Conservation (phyloP, 2,797 vertebrate genomes). For the Phrynocephalus vlangalii region DNA sequence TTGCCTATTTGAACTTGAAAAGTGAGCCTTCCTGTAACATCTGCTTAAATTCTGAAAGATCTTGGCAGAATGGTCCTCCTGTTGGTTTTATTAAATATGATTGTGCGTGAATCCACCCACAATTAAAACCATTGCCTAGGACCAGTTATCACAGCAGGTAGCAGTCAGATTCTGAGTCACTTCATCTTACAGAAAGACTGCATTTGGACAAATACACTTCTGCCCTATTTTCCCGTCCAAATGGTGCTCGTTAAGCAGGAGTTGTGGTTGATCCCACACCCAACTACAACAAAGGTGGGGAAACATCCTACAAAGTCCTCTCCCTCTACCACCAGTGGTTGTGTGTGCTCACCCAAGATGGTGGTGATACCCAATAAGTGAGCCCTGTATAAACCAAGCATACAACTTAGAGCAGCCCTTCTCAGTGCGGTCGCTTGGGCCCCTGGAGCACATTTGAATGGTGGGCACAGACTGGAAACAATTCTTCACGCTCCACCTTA, state of each 20-base stretch:
- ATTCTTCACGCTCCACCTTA: no score
- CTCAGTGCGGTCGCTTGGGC: no score
- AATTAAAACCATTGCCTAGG: not conserved
- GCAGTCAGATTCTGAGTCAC: not conserved
- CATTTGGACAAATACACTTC: not conserved
- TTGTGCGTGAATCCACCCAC: not conserved
- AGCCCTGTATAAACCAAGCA: not conserved
- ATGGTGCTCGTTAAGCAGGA: rapidly evolving
- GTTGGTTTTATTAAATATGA: not conserved
- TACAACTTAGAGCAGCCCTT: not conserved
- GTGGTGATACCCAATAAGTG: not conserved
- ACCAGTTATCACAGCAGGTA: not conserved
- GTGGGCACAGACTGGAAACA: no score
- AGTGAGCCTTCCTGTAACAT: not conserved
- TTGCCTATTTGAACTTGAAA: not conserved
- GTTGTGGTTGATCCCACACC: not conserved
- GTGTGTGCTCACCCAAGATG: not conserved
- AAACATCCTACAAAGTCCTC: conserved; percentile 8
- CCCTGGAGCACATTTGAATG: no score
- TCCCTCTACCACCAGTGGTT: not conserved
- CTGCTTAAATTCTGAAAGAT: not conserved
- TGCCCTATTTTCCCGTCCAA: rapidly evolving
- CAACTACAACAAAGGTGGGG: not conserved
- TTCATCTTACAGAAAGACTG: not conserved
- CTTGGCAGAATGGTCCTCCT: not conserved